Conservation (phyloP, 2,888 invertebrate genomes). For the Hypomecis atomaria region DNA sequence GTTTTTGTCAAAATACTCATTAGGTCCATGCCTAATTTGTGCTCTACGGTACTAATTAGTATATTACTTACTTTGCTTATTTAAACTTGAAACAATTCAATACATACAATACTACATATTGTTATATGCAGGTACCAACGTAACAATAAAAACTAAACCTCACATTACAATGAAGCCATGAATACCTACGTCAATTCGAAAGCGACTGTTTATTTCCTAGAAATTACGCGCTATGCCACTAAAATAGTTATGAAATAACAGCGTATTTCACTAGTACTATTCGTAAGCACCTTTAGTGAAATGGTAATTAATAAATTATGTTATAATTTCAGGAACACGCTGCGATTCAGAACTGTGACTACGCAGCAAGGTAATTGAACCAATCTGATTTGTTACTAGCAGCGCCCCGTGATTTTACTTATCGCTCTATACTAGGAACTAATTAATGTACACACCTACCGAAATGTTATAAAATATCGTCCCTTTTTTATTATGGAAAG, state of each 20-base stretch:
- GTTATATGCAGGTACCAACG: not conserved
- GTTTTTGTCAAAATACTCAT: too few relatives aligned
- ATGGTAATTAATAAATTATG: conserved; percentile 21
- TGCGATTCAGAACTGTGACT: conserved; percentile 53
- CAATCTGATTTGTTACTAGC: not conserved
- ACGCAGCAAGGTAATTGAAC: conserved; percentile 45
- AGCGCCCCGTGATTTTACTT: too few relatives aligned
- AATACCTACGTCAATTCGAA: conserved; percentile 2
- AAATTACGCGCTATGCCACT: not conserved
- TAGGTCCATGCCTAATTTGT: too few relatives aligned
- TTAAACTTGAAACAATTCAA: too few relatives aligned
- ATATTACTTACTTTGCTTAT: too few relatives aligned
- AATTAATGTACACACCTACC: too few relatives aligned
- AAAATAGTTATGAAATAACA: conserved; percentile 7
- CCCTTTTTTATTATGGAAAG: too few relatives aligned
- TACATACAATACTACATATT: too few relatives aligned
- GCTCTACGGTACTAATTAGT: too few relatives aligned
- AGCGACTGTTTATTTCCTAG: not conserved
- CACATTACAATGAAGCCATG: not conserved
- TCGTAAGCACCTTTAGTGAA: not conserved
- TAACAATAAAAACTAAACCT: not conserved
- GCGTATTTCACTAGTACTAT: not conserved
- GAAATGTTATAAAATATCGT: too few relatives aligned
- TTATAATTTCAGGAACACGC: conserved; percentile 54
- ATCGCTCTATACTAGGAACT: too few relatives aligned